Evolutionary conservation across 2,113 vertebrate genomes (phyloP).

Genomic region (Irena cyanogastra): DNA sequence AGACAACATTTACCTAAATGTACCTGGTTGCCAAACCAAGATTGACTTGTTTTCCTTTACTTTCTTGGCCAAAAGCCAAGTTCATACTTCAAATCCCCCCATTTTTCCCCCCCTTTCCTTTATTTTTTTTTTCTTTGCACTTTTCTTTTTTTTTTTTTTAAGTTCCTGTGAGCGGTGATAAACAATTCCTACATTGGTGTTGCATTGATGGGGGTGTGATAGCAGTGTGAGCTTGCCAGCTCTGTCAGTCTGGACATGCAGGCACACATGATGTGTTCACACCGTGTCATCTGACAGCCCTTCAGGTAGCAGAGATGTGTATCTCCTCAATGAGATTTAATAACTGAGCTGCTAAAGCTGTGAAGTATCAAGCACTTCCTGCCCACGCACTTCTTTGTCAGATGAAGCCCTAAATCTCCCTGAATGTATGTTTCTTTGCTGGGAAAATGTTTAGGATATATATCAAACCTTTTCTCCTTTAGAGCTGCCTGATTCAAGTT

Average conservation of each 20-base stretch:
- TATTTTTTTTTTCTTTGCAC: neutral
- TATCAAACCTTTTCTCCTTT: neutral
- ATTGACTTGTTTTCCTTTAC: neutral
- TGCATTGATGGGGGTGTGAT: neutral
- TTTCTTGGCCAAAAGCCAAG: neutral
- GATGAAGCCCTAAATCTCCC: neutral
- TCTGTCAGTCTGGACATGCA: conserved; percentile 33
- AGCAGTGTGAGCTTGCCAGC: neutral
- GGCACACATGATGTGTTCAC: conserved; percentile 13
- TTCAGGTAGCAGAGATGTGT: conserved; percentile 32
- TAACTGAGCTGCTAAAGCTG: conserved; percentile 6
- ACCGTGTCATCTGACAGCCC: conserved; percentile 50
- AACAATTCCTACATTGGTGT: neutral
- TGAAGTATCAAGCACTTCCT: neutral
- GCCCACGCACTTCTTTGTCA: neutral
- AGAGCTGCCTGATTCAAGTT: neutral
- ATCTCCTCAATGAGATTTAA: conserved; percentile 13
- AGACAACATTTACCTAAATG: neutral
- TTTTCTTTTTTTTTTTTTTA: neutral
- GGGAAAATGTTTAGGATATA: neutral
- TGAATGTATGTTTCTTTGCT: neutral
- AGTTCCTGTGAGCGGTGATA: neutral
- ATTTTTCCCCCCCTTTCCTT: fast-evolving
- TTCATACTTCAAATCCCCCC: neutral
- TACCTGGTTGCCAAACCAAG: neutral